Evolutionary conservation across 2,888 invertebrate genomes (phyloP).

Genomic region (Chaetoderma sp.): DNA sequence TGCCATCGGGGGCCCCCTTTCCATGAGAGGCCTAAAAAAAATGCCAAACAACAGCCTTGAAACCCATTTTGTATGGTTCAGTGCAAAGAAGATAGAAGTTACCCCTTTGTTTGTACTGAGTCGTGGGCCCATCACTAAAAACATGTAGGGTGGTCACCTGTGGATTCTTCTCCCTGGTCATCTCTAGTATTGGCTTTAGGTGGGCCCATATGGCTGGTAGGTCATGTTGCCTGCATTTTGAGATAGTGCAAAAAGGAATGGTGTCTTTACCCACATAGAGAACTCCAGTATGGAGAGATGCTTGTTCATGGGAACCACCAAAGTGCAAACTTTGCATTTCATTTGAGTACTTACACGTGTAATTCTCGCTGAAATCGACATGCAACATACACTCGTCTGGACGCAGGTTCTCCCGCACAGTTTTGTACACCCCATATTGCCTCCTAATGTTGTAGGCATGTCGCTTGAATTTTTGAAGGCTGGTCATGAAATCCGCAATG

Average conservation of each 20-base stretch:
- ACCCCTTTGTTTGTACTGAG: slow-evolving; percentile 63
- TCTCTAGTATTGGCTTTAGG: slow-evolving; percentile 50
- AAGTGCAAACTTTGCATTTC: slow-evolving; percentile 61
- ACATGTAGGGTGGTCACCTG: slow-evolving; percentile 32
- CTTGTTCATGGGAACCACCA: slow-evolving; percentile 9
- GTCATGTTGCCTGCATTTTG: slow-evolving; percentile 57
- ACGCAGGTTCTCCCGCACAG: background rate
- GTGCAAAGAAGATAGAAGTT: slow-evolving; percentile 60
- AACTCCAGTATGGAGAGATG: slow-evolving; percentile 2
- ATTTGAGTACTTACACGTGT: slow-evolving; percentile 49
- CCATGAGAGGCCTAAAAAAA: slow-evolving; percentile 64
- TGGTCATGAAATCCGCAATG: background rate
- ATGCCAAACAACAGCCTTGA: slow-evolving; percentile 47
- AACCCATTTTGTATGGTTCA: slow-evolving; percentile 22
- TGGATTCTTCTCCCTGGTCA: slow-evolving; percentile 19
- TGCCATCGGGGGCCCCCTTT: slow-evolving; percentile 62
- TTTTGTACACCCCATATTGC: background rate
- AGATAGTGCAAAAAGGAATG: slow-evolving; percentile 52
- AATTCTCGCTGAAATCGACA: slow-evolving; percentile 64
- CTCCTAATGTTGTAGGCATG: background rate
- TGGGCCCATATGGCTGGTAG: slow-evolving; percentile 67
- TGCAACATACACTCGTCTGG: slow-evolving; percentile 39
- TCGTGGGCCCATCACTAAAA: slow-evolving; percentile 54
- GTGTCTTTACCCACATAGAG: slow-evolving; percentile 1
- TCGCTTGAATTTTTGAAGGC: background rate